phyloP scores from a whole-genome alignment of 2,888 invertebrate species.

The Galerucella calmariensis region DNA sequence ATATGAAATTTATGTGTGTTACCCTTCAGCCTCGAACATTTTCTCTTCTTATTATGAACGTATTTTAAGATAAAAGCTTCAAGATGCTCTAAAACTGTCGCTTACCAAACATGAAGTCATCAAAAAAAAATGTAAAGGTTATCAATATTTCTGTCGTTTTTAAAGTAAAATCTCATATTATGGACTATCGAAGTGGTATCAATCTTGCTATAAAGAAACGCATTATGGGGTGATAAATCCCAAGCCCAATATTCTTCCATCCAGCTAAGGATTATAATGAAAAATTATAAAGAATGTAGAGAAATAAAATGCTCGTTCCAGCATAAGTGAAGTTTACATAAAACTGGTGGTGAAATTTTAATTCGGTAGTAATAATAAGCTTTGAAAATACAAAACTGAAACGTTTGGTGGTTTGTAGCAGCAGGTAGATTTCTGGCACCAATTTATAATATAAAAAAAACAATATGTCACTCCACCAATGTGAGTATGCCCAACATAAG shows the following conservation, averaged over 20 bases:
- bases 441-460: too few species aligned
- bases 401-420: too few species aligned
- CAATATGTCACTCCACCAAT: too few species aligned
- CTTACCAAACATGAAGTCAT: slow-evolving; percentile 34
- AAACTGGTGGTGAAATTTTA: neutral
- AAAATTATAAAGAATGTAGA: slow-evolving; percentile 37
- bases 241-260: slow-evolving; percentile 38
- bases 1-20: neutral
- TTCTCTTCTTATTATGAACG: neutral
- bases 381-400: too few species aligned
- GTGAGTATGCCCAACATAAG: too few species aligned
- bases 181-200: slow-evolving; percentile 37
- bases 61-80: slow-evolving; percentile 12
- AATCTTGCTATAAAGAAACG: slow-evolving; percentile 39
- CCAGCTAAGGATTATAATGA: slow-evolving; percentile 34
- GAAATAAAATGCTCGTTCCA: slow-evolving; percentile 27
- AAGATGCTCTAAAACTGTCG: slow-evolving; percentile 20
- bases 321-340: neutral
- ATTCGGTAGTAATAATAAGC: too few species aligned
- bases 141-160: slow-evolving; percentile 38
- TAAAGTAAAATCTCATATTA: slow-evolving; percentile 37
- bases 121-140: slow-evolving; percentile 22
- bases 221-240: slow-evolving; percentile 40
- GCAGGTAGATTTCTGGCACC: too few species aligned
- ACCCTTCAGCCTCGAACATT: neutral